These are phyloP conservation scores for Megaptera novaeangliae DNA, from an alignment of 2,113 vertebrate species.

Conservation along the genomic window DNA sequence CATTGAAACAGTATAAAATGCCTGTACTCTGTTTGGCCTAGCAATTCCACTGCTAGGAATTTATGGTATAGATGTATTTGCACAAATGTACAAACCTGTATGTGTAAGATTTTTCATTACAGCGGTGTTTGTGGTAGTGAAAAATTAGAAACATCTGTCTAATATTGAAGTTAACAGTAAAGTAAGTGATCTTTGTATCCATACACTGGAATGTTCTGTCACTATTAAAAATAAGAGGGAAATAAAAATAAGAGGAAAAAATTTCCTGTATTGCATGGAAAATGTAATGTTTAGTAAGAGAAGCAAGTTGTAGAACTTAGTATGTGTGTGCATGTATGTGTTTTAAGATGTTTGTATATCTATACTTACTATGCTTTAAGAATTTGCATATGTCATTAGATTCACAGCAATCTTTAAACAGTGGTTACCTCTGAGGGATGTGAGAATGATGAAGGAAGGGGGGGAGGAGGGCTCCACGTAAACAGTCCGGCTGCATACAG, in stretches of 20 bases:
- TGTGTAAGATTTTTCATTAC: background rate
- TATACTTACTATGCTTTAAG: background rate
- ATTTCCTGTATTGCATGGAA: background rate
- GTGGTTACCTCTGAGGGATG: background rate
- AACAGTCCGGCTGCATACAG: background rate
- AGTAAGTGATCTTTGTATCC: background rate
- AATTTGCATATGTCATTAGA: background rate
- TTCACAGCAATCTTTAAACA: background rate
- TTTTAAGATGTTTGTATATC: background rate
- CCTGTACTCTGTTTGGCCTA: background rate
- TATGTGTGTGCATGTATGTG: background rate
- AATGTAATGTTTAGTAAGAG: background rate
- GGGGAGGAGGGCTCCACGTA: background rate
- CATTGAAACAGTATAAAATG: background rate
- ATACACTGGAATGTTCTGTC: background rate
- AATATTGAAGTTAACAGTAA: background rate
- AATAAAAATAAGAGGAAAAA: background rate
- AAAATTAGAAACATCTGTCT: background rate
- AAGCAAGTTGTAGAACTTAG: background rate
- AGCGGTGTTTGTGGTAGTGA: background rate
- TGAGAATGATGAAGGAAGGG: background rate
- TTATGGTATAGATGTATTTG: background rate
- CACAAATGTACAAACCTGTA: background rate
- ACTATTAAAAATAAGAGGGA: background rate
- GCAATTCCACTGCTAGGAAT: background rate